These are phyloP conservation scores for Callimorpha dominula DNA, from an alignment of 2,888 invertebrate genomes.

Conservation along the genomic window DNA sequence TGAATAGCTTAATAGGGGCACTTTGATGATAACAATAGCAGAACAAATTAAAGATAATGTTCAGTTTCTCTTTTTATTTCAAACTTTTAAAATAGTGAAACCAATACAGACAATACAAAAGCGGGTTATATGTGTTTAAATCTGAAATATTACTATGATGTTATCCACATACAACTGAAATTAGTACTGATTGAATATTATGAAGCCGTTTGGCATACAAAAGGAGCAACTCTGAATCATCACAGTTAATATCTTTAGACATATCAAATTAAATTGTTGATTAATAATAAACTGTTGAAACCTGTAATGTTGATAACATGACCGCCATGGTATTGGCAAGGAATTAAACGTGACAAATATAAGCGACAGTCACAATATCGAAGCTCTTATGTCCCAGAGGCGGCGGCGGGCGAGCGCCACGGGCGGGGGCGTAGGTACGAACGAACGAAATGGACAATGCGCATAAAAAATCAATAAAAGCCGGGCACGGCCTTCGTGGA, in stretches of 20 bases:
- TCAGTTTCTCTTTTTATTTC: too few relatives aligned
- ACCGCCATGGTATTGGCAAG: neutral
- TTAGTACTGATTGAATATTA: too few relatives aligned
- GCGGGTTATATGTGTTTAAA: too few relatives aligned
- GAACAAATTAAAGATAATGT: too few relatives aligned
- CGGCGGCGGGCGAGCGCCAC: constrained; percentile 42
- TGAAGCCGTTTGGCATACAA: too few relatives aligned
- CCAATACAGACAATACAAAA: neutral
- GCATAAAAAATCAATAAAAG: constrained; percentile 86
- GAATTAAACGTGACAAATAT: constrained; percentile 20
- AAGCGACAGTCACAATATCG: constrained; percentile 38
- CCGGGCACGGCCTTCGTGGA: constrained; percentile 82
- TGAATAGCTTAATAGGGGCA: neutral
- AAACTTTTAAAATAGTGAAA: neutral
- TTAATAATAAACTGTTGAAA: too few relatives aligned
- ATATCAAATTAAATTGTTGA: neutral
- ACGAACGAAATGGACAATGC: constrained; percentile 81
- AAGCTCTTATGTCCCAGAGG: constrained; percentile 42
- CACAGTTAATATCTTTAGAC: too few relatives aligned
- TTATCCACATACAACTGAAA: too few relatives aligned
- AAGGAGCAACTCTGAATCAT: too few relatives aligned
- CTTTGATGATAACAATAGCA: too few relatives aligned
- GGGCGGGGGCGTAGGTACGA: constrained; percentile 60
- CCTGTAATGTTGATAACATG: neutral
- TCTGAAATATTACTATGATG: too few relatives aligned